Conservation (phyloP, 2,888 invertebrate species). For the Lymantria monacha region DNA sequence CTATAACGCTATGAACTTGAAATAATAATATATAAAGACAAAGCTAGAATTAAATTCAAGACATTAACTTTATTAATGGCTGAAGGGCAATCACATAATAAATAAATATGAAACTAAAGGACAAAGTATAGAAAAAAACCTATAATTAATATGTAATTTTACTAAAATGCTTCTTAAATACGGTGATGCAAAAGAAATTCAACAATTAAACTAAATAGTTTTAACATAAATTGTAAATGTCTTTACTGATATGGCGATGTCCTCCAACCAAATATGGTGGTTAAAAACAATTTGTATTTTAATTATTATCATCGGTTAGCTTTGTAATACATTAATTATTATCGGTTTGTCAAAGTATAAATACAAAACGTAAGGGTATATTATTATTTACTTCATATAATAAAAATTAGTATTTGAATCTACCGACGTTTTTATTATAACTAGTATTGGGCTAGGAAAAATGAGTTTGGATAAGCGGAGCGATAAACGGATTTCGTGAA, state of each 20-base stretch:
- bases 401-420: not conserved
- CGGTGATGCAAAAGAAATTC: not conserved
- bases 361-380: constrained; percentile 2
- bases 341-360: constrained; percentile 14
- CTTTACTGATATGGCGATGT: too few species aligned
- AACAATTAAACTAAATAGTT: not conserved
- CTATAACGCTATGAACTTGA: too few species aligned
- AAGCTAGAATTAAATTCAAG: too few species aligned
- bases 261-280: constrained; percentile 17
- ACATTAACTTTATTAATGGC: too few species aligned
- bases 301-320: constrained; percentile 17
- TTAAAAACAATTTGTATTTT: constrained; percentile 15
- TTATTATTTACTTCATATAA: not conserved
- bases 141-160: not conserved
- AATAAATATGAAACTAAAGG: not conserved
- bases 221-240: not conserved
- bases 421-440: not conserved
- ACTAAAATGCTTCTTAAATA: not conserved
- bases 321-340: constrained; percentile 1
- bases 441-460: too few species aligned
- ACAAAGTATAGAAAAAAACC: not conserved
- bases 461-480: too few species aligned
- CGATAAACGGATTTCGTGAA: too few species aligned
- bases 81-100: too few species aligned
- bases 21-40: too few species aligned